Percentiles rank a stretch among this genome's conserved stretches.
phyloP scores from a whole-genome alignment of 2,113 vertebrate genomes.

The Apodemus sylvaticus region DNA sequence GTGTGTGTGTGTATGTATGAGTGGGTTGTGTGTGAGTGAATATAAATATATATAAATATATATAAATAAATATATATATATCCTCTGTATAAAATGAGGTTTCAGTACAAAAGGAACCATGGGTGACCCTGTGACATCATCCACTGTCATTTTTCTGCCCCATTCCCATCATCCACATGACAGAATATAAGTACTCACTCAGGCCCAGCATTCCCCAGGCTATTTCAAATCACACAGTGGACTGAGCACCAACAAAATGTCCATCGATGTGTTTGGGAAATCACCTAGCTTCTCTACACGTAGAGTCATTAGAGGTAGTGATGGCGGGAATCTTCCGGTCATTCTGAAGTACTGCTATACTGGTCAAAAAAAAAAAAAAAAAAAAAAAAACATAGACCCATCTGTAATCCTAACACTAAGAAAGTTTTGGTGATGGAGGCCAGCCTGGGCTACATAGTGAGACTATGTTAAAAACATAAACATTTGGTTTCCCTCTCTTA shows the following conservation, averaged over 20 bases:
- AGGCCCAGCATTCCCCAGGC: not conserved
- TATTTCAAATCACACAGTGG: not conserved
- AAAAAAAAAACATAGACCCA: not conserved
- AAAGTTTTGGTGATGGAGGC: not conserved
- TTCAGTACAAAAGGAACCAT: conserved; percentile 92
- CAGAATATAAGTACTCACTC: not conserved
- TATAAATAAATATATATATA: conserved; percentile 89
- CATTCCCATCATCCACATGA: not conserved
- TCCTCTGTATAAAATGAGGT: conserved; percentile 90
- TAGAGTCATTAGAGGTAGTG: conserved; percentile 4
- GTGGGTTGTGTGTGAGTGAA: conserved; percentile 74
- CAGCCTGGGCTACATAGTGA: not conserved
- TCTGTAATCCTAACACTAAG: not conserved
- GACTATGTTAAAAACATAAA: not conserved
- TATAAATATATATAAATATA: conserved; percentile 85
- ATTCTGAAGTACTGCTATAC: not conserved
- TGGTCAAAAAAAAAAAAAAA: not conserved
- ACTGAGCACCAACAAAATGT: not conserved
- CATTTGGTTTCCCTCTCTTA: not conserved
- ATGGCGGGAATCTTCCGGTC: conserved; percentile 72
- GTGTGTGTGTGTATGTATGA: conserved; percentile 77
- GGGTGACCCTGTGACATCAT: conserved; percentile 89
- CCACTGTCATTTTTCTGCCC: conserved; percentile 71
- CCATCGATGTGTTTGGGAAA: not conserved
- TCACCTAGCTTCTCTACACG: not conserved